These are phyloP conservation scores for Toxotes jaculatrix DNA, from an alignment of 2,113 vertebrate genomes.

Conservation along the genomic window DNA sequence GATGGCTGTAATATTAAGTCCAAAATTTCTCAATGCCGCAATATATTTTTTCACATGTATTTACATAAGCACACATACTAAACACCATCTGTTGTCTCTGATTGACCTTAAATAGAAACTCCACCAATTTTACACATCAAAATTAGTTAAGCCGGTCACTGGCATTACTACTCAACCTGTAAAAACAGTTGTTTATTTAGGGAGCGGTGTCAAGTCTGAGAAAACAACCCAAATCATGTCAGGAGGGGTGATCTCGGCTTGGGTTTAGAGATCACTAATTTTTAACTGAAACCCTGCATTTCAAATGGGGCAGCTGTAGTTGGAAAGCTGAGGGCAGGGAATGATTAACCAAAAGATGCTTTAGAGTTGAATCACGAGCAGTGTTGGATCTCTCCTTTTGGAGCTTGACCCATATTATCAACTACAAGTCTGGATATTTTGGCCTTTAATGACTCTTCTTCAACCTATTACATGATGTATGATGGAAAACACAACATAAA, in stretches of 20 bases:
- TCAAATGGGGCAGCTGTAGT: neutral
- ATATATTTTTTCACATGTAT: neutral
- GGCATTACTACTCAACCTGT: neutral
- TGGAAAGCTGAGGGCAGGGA: neutral
- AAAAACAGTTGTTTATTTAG: conserved; percentile 8
- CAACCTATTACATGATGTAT: neutral
- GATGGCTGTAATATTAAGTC: neutral
- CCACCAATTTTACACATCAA: neutral
- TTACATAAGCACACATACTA: neutral
- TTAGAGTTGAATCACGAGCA: neutral
- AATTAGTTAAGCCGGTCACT: neutral
- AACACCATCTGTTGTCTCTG: neutral
- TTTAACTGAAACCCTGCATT: neutral
- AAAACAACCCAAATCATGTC: conserved; percentile 1
- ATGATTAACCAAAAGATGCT: neutral
- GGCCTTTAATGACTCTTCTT: neutral
- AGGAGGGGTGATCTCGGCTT: neutral
- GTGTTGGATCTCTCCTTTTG: neutral
- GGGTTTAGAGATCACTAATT: neutral
- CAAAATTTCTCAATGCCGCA: neutral
- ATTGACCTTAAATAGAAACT: conserved; percentile 1
- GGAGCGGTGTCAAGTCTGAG: neutral
- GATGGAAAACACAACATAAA: conserved; percentile 9
- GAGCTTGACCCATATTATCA: neutral
- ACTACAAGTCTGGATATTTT: neutral